Evolutionary conservation across 2,797 vertebrate genomes (phyloP).

Genomic region (Trematomus bernacchii): DNA sequence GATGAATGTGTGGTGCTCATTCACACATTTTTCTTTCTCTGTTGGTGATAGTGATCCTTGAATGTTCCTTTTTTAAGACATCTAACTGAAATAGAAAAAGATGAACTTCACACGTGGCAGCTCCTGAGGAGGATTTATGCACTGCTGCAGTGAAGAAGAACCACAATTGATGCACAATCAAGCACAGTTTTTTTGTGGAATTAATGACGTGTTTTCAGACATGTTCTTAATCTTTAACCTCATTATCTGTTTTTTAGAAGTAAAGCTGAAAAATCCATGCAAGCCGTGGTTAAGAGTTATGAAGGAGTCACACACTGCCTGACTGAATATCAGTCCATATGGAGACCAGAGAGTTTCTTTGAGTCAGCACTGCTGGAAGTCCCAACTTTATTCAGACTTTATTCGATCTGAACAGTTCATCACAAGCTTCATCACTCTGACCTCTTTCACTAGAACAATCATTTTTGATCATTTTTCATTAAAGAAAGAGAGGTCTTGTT

Average conservation of each 20-base stretch:
- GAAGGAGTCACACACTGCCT: not conserved
- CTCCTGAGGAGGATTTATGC: no score
- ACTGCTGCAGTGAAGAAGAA: no score
- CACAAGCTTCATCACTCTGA: conserved; percentile 5
- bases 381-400: not conserved
- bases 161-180: no score
- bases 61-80: no score
- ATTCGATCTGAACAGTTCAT: conserved; percentile 15
- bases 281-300: not conserved
- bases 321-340: not conserved
- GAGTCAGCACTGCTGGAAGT: not conserved
- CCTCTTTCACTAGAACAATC: not conserved
- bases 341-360: conserved; percentile 8
- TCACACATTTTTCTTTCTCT: no score
- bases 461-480: conserved; percentile 4
- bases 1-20: no score
- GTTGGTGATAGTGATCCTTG: no score
- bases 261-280: not conserved
- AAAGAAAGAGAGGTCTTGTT: conserved; percentile 11
- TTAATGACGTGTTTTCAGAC: not conserved
- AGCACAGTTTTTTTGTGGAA: not conserved
- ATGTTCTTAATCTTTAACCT: no score
- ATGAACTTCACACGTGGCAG: no score
- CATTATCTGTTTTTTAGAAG: not conserved
- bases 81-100: no score